Percentiles rank a stretch among this genome's conserved stretches.
phyloP scores from a whole-genome alignment of 1,140 invertebrate species.

The Solen grandis region DNA sequence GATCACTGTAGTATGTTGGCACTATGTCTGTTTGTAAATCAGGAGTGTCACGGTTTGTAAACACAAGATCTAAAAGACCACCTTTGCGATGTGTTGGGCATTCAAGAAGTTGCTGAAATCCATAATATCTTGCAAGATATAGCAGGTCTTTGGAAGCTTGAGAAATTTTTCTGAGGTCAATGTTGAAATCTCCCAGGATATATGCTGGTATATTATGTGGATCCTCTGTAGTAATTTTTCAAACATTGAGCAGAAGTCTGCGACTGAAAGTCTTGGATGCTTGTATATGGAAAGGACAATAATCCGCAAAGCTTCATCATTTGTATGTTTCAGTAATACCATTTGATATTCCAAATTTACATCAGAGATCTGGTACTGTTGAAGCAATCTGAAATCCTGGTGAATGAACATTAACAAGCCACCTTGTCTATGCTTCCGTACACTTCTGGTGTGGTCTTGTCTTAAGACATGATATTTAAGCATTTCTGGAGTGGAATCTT shows the following conservation, averaged over 20 bases:
- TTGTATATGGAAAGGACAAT: slow-evolving; percentile 14
- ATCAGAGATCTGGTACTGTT: no score
- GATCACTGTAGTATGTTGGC: no score
- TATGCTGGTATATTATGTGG: slow-evolving; percentile 13
- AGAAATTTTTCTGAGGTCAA: slow-evolving; percentile 17
- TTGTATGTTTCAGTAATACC: no score
- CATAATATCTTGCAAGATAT: slow-evolving; percentile 7
- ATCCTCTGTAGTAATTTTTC: slow-evolving; percentile 4
- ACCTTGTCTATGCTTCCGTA: no score
- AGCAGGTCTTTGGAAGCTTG: slow-evolving; percentile 21
- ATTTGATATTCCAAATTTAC: no score
- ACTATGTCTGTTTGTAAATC: no score
- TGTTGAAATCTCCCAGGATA: slow-evolving; percentile 25
- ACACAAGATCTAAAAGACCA: slow-evolving; percentile 25
- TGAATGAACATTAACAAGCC: no score
- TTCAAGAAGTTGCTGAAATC: slow-evolving; percentile 23
- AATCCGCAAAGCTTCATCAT: no score
- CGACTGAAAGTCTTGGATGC: slow-evolving; percentile 2
- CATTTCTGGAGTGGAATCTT: no score
- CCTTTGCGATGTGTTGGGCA: slow-evolving; percentile 12
- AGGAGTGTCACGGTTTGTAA: slow-evolving; percentile 3
- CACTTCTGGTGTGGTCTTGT: no score
- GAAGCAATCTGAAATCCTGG: no score
- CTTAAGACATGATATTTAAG: no score
- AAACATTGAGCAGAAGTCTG: neutral